Percentiles rank a stretch among this genome's conserved stretches.
Conservation (phyloP, 2,797 vertebrate species). For the Oreochromis mossambicus region DNA sequence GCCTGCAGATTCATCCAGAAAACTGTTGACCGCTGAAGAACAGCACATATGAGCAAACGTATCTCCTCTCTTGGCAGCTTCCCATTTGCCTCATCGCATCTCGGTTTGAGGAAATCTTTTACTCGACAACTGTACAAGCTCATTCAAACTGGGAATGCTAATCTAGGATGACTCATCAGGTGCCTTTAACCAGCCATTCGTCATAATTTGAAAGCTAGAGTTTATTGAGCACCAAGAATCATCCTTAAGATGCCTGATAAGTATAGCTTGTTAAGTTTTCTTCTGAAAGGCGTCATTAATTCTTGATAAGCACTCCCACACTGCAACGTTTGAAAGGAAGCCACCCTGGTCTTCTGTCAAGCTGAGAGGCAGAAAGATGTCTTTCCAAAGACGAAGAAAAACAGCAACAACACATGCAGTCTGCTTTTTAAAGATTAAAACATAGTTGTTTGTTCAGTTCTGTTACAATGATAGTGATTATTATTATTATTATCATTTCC, state of each 20-base stretch:
- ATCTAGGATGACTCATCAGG: conserved; percentile 50
- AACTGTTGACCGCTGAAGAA: conserved; percentile 3
- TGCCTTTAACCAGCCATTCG: conserved; percentile 32
- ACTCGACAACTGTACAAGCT: background rate
- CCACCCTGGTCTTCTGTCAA: conserved; percentile 2
- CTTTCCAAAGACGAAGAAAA: background rate
- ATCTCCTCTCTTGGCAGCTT: background rate
- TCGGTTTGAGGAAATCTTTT: background rate
- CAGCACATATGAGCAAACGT: background rate
- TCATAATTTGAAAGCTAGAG: conserved; percentile 27
- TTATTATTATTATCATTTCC: background rate
- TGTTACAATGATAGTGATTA: background rate
- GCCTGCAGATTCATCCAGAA: background rate
- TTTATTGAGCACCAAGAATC: conserved; percentile 9
- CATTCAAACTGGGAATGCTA: background rate
- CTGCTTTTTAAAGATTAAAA: background rate
- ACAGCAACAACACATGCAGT: background rate
- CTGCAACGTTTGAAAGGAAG: conserved; percentile 15
- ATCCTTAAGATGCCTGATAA: conserved; percentile 29
- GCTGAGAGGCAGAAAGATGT: conserved; percentile 1
- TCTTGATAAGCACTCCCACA: conserved; percentile 49
- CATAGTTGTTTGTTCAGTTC: background rate
- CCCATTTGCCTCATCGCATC: background rate
- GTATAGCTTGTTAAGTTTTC: conserved; percentile 41
- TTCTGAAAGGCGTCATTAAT: conserved; percentile 53